Evolutionary conservation across 2,797 vertebrate genomes (phyloP).

Genomic region (Morelia viridis): DNA sequence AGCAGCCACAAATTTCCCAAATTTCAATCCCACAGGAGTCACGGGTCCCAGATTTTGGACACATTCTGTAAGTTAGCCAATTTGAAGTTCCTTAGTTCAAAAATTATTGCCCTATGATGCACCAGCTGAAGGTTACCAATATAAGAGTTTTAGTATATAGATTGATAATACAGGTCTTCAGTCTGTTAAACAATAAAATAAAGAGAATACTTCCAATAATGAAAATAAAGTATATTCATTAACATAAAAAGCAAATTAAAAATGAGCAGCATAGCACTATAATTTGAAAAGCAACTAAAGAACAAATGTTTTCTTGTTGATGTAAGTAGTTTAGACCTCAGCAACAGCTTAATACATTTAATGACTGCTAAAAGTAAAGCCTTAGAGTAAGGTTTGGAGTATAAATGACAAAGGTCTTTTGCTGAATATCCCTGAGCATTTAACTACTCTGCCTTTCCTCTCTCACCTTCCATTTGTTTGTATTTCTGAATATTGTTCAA

Average conservation of each 20-base stretch:
- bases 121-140: too few species aligned
- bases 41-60: too few species aligned
- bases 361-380: conserved; percentile 36
- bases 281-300: neutral
- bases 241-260: neutral
- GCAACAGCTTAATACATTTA: conserved; percentile 35
- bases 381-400: neutral
- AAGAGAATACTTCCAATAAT: neutral
- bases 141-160: too few species aligned
- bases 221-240: neutral
- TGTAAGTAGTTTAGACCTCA: neutral
- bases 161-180: neutral
- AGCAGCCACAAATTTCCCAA: too few species aligned
- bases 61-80: too few species aligned
- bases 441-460: neutral
- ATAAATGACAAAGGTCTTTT: neutral
- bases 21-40: too few species aligned
- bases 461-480: neutral
- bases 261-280: neutral
- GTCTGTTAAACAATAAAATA: neutral
- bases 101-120: too few species aligned
- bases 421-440: neutral
- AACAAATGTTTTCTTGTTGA: conserved; percentile 19
- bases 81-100: too few species aligned
- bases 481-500: neutral